A percentile compares a stretch with the other conserved stretches of the same genome.
phyloP scores from a whole-genome alignment of 2,113 vertebrate genomes.

The Pimephales promelas region DNA sequence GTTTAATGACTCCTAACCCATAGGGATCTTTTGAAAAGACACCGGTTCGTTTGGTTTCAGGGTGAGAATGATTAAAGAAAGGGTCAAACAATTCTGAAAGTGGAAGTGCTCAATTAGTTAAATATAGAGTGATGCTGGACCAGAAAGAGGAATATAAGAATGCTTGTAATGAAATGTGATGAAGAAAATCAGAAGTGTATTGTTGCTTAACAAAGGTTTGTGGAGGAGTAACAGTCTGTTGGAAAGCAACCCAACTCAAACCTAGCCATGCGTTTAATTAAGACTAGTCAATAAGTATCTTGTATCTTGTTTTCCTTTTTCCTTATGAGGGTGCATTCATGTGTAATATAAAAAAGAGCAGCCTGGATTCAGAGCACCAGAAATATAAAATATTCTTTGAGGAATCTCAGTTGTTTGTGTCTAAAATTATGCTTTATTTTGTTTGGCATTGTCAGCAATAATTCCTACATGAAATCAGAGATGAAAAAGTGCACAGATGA shows the following conservation, averaged over 20 bases:
- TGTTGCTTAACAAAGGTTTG: neutral
- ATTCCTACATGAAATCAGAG: neutral
- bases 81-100: neutral
- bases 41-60: constrained; percentile 10
- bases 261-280: constrained; percentile 50
- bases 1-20: constrained; percentile 75
- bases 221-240: constrained; percentile 46
- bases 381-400: neutral
- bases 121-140: neutral
- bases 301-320: neutral
- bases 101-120: neutral
- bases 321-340: neutral
- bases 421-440: neutral
- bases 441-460: neutral
- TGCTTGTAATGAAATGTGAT: neutral
- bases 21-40: constrained; percentile 55
- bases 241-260: constrained; percentile 50
- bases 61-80: neutral
- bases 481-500: neutral
- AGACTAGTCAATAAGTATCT: constrained; percentile 14
- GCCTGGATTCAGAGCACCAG: neutral
- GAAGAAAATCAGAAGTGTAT: neutral
- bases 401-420: neutral
- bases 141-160: neutral
- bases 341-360: neutral